Conservation (phyloP, 2,888 invertebrate species). For the Alsophila aescularia region DNA sequence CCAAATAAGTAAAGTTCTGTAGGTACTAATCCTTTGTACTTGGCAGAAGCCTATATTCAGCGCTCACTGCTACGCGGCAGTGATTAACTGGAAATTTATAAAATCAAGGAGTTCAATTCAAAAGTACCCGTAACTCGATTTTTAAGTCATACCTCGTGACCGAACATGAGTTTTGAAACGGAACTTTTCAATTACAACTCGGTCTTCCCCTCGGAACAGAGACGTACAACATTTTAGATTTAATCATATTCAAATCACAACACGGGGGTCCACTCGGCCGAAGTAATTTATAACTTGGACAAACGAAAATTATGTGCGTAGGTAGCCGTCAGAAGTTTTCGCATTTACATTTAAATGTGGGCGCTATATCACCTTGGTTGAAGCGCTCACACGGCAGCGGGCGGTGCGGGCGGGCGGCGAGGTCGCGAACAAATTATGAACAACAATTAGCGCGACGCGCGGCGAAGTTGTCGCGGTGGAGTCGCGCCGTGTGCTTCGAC, state of each 20-base stretch:
- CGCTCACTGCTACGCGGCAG: not conserved
- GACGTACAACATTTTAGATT: slow-evolving; percentile 57
- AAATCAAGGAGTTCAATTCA: not conserved
- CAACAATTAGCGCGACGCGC: slow-evolving; percentile 69
- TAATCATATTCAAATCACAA: slow-evolving; percentile 66
- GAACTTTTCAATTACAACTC: slow-evolving; percentile 42
- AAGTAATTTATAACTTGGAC: slow-evolving; percentile 70
- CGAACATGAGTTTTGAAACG: slow-evolving; percentile 25
- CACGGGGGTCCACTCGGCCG: slow-evolving; percentile 51
- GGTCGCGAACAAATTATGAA: slow-evolving; percentile 69
- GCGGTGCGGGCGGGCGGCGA: slow-evolving; percentile 20
- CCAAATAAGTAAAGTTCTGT: slow-evolving; percentile 47
- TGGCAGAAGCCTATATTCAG: not conserved
- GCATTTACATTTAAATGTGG: slow-evolving; percentile 79
- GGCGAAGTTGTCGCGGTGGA: slow-evolving; percentile 51
- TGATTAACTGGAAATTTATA: not conserved
- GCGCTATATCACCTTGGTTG: slow-evolving; percentile 70
- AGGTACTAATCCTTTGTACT: slow-evolving; percentile 4
- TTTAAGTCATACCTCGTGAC: slow-evolving; percentile 25
- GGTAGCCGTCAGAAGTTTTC: slow-evolving; percentile 71
- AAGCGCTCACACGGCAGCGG: slow-evolving; percentile 18
- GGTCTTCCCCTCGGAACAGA: slow-evolving; percentile 40
- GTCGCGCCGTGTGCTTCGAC: slow-evolving; percentile 32
- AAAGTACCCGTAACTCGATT: slow-evolving; percentile 9
- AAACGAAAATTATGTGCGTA: slow-evolving; percentile 71